Evolutionary conservation across 2,888 invertebrate species (phyloP).

Genomic region (Bruchidius siliquastri): DNA sequence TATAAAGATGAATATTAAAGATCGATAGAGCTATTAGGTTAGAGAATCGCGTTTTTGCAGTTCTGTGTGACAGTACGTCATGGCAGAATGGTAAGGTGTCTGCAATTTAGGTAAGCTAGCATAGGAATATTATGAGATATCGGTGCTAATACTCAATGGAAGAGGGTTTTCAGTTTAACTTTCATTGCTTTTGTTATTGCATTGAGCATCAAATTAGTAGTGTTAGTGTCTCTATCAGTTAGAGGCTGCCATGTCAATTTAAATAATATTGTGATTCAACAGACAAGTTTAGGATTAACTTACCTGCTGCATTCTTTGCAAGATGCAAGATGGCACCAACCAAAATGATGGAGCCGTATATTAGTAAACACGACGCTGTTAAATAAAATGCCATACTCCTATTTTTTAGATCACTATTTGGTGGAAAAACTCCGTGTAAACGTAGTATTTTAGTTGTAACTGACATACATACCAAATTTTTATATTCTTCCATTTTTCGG

Average conservation of each 20-base stretch:
- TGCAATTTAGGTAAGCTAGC: no score
- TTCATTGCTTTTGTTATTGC: no score
- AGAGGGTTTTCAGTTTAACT: no score
- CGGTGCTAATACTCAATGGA: no score
- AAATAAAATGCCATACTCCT: background rate
- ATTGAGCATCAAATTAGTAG: no score
- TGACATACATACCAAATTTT: conserved; percentile 11
- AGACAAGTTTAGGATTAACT: background rate
- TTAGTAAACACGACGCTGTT: background rate
- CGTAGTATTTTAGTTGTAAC: conserved; percentile 12
- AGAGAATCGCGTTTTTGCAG: no score
- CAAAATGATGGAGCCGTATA: conserved; percentile 7
- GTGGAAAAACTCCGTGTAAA: conserved; percentile 12
- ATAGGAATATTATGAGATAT: no score
- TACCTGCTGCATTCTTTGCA: conserved; percentile 13
- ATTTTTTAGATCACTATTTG: background rate
- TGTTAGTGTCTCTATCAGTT: background rate
- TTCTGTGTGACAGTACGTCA: no score
- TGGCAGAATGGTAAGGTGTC: no score
- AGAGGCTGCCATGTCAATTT: background rate
- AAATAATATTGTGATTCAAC: background rate
- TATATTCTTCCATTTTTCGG: background rate
- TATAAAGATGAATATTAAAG: no score
- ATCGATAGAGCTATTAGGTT: no score
- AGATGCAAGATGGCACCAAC: conserved; percentile 14